Evolutionary conservation across 2,113 vertebrate species (phyloP), one percentile per base, ranked within the genome.

Genomic region (Leucoraja erinaceus): DNA sequence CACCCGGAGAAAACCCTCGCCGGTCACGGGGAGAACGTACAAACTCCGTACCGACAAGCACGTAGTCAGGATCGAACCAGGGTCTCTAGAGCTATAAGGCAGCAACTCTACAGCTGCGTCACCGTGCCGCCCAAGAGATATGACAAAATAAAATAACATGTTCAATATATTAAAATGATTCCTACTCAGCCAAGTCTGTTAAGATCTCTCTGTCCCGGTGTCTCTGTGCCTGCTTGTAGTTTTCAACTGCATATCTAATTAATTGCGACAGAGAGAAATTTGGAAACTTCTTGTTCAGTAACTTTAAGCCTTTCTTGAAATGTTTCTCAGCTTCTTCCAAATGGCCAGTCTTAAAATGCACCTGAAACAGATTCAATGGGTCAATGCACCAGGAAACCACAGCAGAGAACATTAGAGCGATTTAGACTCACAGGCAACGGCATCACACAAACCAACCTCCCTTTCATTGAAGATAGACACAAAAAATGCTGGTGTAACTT

Each of bases 281-380:
- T 70, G 90, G 90, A 70, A 91, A 91, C 16, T 47, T 91, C 33
- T 91, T 91, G 68, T 91, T 91, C 88, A 90, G 31, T 20, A 38
- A 20, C 14, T 0, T 33, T 90, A 90, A 90, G 66, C 63, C 59
- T 90, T 90, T 90, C 88, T 70, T 90, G n/a, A 90, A 90, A 18
- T 70, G 31, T 6, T 4, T 4, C 90, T 91, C 90, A 5, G 90
- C 90, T 28, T 91, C 68, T 25, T 3, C 5, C 18, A 91, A n/a
- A 20, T 91, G 33, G 18, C 90, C 63, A 28, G 33, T 70, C 33
- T 63, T 28, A 54, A 91, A 63, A 22, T 91, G 38, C 11, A 74
- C 66, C 90, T 91, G 90, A 47, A 33, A 54, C 11, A 28, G 90
- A 90, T 72, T 47, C 63, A 90, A 90, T 18, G 1, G 22, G 47